Base-by-base conservation (phyloP, 2,797 vertebrate species). In the Phoxinus dragarum region DNA sequence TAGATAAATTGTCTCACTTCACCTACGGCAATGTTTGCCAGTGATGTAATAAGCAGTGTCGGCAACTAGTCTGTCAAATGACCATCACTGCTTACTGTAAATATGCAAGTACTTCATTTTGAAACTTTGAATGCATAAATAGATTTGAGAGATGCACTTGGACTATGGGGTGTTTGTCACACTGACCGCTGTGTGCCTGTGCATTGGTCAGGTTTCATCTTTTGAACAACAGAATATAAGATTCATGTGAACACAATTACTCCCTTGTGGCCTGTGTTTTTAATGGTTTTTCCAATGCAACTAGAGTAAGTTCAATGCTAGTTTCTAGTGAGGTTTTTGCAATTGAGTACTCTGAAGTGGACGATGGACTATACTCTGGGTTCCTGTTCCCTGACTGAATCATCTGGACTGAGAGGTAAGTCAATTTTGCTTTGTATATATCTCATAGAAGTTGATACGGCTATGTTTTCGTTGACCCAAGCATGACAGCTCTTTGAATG, bases 391-490 rank as follows among this genome's bases (percentile, higher is more conserved):
- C 5, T 38, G 5, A n/a, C 34, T 17, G 12, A 54, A 3, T 12
- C 73, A 23, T 42, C 82, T 44, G 74, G 74, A 69, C 17, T 34
- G 34, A 66, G 81, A 83, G 82, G 82, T 84, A 84, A 84, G 82
- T 78, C 19, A 1, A 12, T 67, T 76, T 69, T 73, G n/a, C 3
- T 11, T 34, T 82, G 49, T 11, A 12, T 42, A 23, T 1, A n/a
- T 42, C 16, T 44, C 44, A 9, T 36, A 4, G 5, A 54, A 54
- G 38, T 69, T 6, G 11, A 38, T 42, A 1, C 69, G 5, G 4
- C 31, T 61, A 21, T 80, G 38, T n/a, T n/a, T 59, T 42, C 27
- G 21, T 59, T 40, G 6, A 38, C 21, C 52, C 14, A 23, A 59
- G 34, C 34, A 27, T 77, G 27, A 23, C n/a, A 31, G 16, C n/a